Conservation (phyloP, 2,888 invertebrate species). For the Thelaira solivaga region DNA sequence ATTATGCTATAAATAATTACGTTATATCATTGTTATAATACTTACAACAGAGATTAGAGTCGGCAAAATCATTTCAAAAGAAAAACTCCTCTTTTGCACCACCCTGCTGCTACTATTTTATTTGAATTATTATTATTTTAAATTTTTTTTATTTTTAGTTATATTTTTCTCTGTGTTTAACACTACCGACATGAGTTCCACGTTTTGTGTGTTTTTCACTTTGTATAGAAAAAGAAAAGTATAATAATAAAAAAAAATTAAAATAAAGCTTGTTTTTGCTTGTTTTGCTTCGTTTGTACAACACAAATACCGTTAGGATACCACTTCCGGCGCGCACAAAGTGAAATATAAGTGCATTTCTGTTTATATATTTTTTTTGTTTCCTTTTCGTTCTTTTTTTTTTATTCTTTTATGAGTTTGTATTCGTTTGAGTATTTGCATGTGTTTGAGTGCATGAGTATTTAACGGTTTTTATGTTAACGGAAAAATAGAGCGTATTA, state of each 20-base stretch:
- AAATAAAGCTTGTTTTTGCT: conserved; percentile 53
- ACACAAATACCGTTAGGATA: conserved; percentile 63
- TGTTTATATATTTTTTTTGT: no score
- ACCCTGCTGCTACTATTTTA: not conserved
- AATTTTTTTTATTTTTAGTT: conserved; percentile 20
- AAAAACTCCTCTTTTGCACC: not conserved
- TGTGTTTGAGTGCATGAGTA: conserved; percentile 37
- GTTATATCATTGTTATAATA: no score
- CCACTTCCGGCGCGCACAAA: conserved; percentile 60
- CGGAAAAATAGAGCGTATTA: conserved; percentile 62
- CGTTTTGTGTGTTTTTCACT: not conserved
- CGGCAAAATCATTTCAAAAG: not conserved
- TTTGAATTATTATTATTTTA: conserved; percentile 18
- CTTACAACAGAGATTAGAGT: no score
- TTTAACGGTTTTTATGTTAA: conserved; percentile 60
- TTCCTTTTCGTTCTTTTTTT: no score
- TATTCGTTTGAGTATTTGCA: not conserved
- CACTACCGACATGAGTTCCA: conserved; percentile 60
- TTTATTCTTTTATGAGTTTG: conserved; percentile 27
- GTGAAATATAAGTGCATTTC: conserved; percentile 55
- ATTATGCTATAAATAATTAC: no score
- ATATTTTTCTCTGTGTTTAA: conserved; percentile 48
- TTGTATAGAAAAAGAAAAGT: no score
- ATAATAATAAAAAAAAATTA: no score
- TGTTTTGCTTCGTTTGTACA: conserved; percentile 49